These are phyloP conservation scores for Exephanes ischioxanthus DNA, from an alignment of 2,888 invertebrate species.

Conservation along the genomic window DNA sequence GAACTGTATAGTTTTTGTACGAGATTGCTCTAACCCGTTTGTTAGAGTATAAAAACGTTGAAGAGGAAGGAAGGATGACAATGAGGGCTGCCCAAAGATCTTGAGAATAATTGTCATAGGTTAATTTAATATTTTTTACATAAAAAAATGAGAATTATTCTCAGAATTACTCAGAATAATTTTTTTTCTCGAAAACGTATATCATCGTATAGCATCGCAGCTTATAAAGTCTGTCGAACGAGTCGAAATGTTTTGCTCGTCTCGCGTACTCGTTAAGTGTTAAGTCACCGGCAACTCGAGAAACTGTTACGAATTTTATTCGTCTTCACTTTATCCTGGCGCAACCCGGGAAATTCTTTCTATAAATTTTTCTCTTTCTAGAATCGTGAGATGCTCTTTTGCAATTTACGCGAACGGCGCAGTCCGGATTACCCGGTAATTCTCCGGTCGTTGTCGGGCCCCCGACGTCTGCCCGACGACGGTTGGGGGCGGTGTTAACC, in stretches of 20 bases:
- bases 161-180: neutral
- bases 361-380: conserved; percentile 11
- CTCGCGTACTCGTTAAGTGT: too few relatives aligned
- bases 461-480: conserved; percentile 52
- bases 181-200: neutral
- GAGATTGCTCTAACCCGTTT: neutral
- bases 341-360: conserved; percentile 48
- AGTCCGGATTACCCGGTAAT: conserved; percentile 65
- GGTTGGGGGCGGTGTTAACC: conserved; percentile 55
- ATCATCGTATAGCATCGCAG: neutral
- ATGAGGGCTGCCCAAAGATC: neutral
- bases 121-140: neutral
- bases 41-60: neutral
- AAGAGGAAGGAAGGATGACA: neutral
- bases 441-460: conserved; percentile 45
- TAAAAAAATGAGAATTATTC: too few relatives aligned
- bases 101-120: neutral
- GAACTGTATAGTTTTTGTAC: neutral
- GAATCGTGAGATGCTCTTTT: conserved; percentile 61
- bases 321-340: conserved; percentile 9
- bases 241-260: neutral
- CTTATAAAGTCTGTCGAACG: neutral
- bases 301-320: conserved; percentile 33
- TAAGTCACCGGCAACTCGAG: neutral
- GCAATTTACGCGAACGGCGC: conserved; percentile 57